Base-by-base conservation (phyloP, 2,113 vertebrate genomes). In the Corythornis madagascariensis region DNA sequence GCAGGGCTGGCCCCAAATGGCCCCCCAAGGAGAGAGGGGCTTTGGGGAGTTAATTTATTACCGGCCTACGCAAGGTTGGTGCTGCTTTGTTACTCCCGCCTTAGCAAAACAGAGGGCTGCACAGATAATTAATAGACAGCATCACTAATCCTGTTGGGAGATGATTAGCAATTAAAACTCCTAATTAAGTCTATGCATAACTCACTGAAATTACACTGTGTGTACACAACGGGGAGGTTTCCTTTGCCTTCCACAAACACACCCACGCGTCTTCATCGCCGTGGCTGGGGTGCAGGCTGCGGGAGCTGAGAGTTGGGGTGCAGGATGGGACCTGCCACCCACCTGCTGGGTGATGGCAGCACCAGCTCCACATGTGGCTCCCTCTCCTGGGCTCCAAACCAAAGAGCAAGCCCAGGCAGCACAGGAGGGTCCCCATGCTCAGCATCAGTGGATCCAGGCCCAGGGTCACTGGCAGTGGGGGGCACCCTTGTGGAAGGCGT, bases 91-190 rank as follows among this genome's bases (percentile, higher is more conserved):
- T 97, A 85, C 95, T 97, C 73, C 83, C 86, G 91, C 94, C 96
- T 96, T 96, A 96, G 94, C 96, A 97, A 97, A 97, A 97, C 97
- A 96, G 84, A 93, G 95, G 90, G 95, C 95, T 96, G 90, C 88
- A 89, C 93, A 91, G 96, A 96, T 97, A 97, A 97, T 97, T 97
- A 97, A 97, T 97, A 97, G 97, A 97, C 96, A 97, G 96, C 93
- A 95, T 90, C 83, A 95, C 91, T 97, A 97, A 97, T 97, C 97
- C 97, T 97, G 95, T 92, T 94, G 97, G 97, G 97, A 97, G 97
- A 97, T 97, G 97, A 97, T 97, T 97, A 97, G 96, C 97, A 97
- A 97, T 97, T 97, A 97, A 97, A 97, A 97, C 97, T 97, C 96
- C 97, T 97, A 97, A 97, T 97, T 97, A 97, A 97, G 96, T 97